These are phyloP conservation scores for Mylabris sibirica DNA, from an alignment of 2,888 invertebrate species.

Conservation along the genomic window DNA sequence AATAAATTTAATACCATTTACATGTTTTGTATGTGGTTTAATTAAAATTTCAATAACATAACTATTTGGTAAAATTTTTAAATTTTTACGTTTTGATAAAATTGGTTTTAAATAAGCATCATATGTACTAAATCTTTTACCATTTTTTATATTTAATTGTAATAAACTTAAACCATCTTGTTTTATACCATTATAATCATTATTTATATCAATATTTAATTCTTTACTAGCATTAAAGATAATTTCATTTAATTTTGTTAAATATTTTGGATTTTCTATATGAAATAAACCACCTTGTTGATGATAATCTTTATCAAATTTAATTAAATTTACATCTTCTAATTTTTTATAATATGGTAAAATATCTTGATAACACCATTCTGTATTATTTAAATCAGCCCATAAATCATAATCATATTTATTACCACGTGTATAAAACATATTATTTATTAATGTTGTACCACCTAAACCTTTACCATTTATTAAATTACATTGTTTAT, in stretches of 20 bases:
- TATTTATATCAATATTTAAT: slow-evolving; percentile 65
- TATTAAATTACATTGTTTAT: slow-evolving; percentile 47
- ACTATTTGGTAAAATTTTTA: slow-evolving; percentile 68
- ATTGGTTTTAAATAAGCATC: slow-evolving; percentile 71
- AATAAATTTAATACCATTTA: slow-evolving; percentile 69
- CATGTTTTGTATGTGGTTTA: slow-evolving; percentile 67
- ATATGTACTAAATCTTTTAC: slow-evolving; percentile 72
- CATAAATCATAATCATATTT: slow-evolving; percentile 79
- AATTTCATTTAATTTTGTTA: slow-evolving; percentile 36
- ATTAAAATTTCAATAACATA: slow-evolving; percentile 69
- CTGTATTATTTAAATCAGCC: slow-evolving; percentile 74
- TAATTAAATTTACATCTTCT: slow-evolving; percentile 73
- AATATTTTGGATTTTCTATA: slow-evolving; percentile 58
- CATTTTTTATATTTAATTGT: slow-evolving; percentile 71
- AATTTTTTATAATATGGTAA: slow-evolving; percentile 80
- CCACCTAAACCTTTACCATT: slow-evolving; percentile 83
- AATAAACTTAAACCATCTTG: slow-evolving; percentile 70
- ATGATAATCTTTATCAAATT: slow-evolving; percentile 65
- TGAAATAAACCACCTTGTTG: slow-evolving; percentile 67
- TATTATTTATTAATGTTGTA: slow-evolving; percentile 79
- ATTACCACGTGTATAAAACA: slow-evolving; percentile 80
- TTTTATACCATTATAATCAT: slow-evolving; percentile 70
- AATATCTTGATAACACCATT: slow-evolving; percentile 78
- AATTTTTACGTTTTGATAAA: slow-evolving; percentile 67
- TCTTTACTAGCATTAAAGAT: slow-evolving; percentile 71